Evolutionary conservation across 2,113 vertebrate species (phyloP), one percentile per base, ranked within the genome.

Genomic region (Lampris megalopsis): DNA sequence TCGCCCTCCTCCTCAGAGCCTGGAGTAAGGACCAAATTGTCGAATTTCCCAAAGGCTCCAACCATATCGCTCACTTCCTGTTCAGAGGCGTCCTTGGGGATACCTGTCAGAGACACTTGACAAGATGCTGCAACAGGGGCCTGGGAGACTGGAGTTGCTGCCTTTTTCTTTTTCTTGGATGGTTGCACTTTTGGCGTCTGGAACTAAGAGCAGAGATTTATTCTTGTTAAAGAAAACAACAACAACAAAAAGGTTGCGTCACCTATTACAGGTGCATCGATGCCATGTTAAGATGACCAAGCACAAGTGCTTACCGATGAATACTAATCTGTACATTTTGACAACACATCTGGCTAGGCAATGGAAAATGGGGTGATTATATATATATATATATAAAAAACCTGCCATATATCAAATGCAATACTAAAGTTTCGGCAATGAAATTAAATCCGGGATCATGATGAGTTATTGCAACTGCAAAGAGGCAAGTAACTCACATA

Each of bases 141-240:
- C 60, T 72, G 75, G 13, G 47, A 56, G 36, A 45, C 5, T 2
- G 60, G 38, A 41, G 57, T 40, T 6, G 7, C 48, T 0, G 8
- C 4, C 56, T 88, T 89, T 74, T 88, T 93, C 82, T 90, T 93
- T 74, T 89, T 91, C 81, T 91, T 90, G 37, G 78, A 45, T 2
- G 78, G 80, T 53, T 83, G 73, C 65, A 74, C 61, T 56, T 88
- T 89, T 35, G 11, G 5, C 4, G 56, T 10, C 68, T 70, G 56
- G 4, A 47, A 50, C 4, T 24, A n/a, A 9, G 9, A n/a, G 42
- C 3, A 41, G 36, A 37, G 10, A 60, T 60, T 40, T 60, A 38
- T 7, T 60, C 9, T 40, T 1, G 8, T 38, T 36, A 60, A 43
- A 50, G 24, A 24, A 24, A 24, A 24, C 24, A 24, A 24, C 24